Conservation (phyloP, 2,888 invertebrate genomes). For the Tenthredo scrophulariae region DNA sequence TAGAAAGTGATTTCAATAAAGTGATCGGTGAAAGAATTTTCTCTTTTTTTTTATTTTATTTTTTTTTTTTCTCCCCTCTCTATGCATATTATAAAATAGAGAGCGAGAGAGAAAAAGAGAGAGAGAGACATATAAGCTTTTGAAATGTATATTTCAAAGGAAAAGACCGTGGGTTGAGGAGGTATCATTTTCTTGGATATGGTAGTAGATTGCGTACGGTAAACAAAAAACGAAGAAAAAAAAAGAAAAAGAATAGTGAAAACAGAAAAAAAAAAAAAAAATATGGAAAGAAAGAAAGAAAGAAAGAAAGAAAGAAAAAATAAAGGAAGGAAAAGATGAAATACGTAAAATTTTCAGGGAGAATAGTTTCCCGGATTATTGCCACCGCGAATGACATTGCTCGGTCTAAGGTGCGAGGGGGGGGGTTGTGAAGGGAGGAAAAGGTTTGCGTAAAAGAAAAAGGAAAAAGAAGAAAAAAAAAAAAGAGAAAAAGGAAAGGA, state of each 20-base stretch:
- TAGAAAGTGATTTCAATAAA: neutral
- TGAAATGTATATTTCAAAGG: constrained; percentile 13
- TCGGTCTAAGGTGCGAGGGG: neutral
- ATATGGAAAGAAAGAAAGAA: neutral
- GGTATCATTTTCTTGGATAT: neutral
- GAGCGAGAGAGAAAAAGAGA: neutral
- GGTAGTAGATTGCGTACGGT: constrained; percentile 20
- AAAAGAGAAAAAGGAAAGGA: neutral
- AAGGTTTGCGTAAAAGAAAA: constrained; percentile 1
- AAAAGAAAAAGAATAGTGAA: neutral
- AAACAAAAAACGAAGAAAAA: neutral
- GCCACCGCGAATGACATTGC: constrained; percentile 36
- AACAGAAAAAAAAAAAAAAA: neutral
- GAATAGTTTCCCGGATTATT: constrained; percentile 19
- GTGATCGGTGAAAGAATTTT: neutral
- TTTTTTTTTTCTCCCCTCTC: neutral
- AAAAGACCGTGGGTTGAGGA: neutral
- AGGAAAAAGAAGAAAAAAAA: neutral
- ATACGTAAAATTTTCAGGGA: constrained; percentile 21
- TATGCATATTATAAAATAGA: neutral
- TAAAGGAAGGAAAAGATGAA: neutral
- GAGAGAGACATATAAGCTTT: neutral
- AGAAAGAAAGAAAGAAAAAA: neutral
- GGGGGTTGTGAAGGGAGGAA: too few species aligned
- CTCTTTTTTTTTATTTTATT: neutral